These are phyloP conservation scores for Papilio elwesi DNA, from an alignment of 2,888 invertebrate species.

Conservation along the genomic window DNA sequence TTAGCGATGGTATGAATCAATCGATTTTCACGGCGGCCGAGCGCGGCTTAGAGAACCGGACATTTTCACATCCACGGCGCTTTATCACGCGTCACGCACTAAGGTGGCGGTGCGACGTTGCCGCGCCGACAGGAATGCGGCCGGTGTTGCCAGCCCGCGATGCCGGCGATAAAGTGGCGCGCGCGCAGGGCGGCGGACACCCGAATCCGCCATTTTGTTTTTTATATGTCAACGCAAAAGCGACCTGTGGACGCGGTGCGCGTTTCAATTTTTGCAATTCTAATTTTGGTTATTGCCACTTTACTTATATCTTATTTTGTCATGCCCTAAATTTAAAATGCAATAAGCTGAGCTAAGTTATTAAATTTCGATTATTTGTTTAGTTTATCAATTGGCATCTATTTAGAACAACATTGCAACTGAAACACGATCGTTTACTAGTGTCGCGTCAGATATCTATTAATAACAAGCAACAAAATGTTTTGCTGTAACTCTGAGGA, in stretches of 20 bases:
- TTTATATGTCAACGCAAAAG: constrained; percentile 55
- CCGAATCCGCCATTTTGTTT: constrained; percentile 68
- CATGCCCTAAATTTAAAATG: no score
- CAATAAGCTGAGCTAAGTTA: no score
- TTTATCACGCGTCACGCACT: constrained; percentile 72
- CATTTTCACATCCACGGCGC: constrained; percentile 66
- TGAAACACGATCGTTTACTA: not conserved
- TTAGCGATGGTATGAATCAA: constrained; percentile 22
- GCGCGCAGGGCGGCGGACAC: constrained; percentile 78
- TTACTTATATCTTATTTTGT: constrained; percentile 17
- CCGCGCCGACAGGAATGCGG: constrained; percentile 75
- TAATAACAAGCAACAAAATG: not conserved
- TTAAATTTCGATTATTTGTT: no score
- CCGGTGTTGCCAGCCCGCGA: constrained; percentile 73
- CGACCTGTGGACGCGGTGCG: constrained; percentile 49
- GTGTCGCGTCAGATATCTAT: not conserved
- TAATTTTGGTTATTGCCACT: constrained; percentile 30
- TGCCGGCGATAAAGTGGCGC: constrained; percentile 69
- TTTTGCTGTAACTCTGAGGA: not conserved
- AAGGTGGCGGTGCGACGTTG: constrained; percentile 76
- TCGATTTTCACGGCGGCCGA: constrained; percentile 39
- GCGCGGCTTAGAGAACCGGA: constrained; percentile 44
- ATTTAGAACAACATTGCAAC: not conserved
- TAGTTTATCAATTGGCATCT: not conserved
- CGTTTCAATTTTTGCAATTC: constrained; percentile 40